Evolutionary conservation across 2,113 vertebrate genomes (phyloP).

Genomic region (Apteryx mantelli): DNA sequence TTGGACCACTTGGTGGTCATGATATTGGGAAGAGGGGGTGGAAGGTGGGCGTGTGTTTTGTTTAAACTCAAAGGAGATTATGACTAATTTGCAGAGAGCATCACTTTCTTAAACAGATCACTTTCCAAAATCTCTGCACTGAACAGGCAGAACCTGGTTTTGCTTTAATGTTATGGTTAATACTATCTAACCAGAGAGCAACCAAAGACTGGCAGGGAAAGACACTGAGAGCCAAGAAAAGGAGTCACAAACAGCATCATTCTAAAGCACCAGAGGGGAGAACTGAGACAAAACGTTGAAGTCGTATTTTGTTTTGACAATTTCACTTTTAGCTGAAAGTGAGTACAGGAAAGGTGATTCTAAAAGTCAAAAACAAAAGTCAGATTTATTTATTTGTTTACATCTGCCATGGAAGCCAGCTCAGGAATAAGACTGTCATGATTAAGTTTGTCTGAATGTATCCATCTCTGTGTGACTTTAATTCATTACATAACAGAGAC

Average conservation of each 20-base stretch:
- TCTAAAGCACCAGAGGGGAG: background rate
- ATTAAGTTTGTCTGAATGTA: background rate
- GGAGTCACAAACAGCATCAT: background rate
- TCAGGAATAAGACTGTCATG: background rate
- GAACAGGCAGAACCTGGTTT: background rate
- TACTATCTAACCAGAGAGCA: background rate
- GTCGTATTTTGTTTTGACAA: background rate
- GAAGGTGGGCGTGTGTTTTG: background rate
- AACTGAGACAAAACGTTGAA: background rate
- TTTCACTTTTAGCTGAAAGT: background rate
- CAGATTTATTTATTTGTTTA: background rate
- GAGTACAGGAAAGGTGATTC: background rate
- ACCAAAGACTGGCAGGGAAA: background rate
- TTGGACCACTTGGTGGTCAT: background rate
- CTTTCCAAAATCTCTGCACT: background rate
- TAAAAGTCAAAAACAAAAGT: background rate
- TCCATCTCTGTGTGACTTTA: background rate
- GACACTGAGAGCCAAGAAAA: background rate
- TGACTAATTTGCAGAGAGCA: background rate
- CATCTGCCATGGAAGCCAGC: background rate
- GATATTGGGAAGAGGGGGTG: rapidly evolving
- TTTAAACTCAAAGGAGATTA: background rate
- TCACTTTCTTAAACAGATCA: rapidly evolving
- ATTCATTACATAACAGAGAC: background rate
- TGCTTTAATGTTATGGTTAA: background rate